Evolutionary conservation across 2,797 vertebrate species (phyloP).

Genomic region (Varecia variegata): DNA sequence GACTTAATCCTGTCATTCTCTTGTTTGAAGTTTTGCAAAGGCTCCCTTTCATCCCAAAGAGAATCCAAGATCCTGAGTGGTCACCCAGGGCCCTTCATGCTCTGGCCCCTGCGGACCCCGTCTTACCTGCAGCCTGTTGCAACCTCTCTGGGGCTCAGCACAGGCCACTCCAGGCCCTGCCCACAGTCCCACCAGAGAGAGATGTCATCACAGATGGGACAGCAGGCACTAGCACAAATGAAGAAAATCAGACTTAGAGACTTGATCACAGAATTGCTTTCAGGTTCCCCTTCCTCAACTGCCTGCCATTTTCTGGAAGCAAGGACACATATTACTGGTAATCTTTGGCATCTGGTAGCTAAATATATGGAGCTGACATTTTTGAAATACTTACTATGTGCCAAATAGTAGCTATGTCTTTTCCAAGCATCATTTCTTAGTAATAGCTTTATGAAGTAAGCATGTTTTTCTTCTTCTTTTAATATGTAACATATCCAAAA

Average conservation of each 20-base stretch:
- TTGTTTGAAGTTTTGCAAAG: background rate
- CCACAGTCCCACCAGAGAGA: no score
- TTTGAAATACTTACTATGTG: background rate
- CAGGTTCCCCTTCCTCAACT: background rate
- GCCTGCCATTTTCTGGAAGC: background rate
- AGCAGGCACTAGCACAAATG: background rate
- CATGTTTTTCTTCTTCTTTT: background rate
- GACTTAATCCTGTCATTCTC: background rate
- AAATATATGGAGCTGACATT: background rate
- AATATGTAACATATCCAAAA: background rate
- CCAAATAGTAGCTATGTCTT: background rate
- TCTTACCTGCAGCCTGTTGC: background rate
- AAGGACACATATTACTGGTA: background rate
- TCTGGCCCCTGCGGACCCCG: accelerated
- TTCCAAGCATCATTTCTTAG: background rate
- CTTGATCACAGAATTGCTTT: background rate
- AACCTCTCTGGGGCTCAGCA: accelerated
- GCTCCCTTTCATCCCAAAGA: background rate
- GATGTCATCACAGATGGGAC: background rate
- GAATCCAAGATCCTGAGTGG: background rate
- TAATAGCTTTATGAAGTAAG: background rate
- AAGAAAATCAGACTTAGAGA: background rate
- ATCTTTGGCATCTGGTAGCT: background rate
- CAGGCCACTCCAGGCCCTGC: accelerated
- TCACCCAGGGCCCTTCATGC: no score